Evolutionary conservation across 1,140 invertebrate genomes (phyloP), one percentile per base, ranked within the genome.

Genomic region (Drosophila burlai): DNA sequence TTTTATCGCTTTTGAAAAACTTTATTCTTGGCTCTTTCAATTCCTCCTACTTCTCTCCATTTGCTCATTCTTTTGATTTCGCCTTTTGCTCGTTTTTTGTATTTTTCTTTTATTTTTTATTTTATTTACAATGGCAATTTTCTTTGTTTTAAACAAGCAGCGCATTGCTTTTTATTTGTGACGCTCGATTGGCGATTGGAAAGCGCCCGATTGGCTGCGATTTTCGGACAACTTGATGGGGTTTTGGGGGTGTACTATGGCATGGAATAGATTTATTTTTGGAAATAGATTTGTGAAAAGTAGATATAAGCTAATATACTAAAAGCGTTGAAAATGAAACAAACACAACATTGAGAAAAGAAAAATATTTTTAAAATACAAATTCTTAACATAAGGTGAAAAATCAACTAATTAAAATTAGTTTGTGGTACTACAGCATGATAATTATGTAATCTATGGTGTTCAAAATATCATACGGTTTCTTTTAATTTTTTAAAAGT

Each of bases 1-100:
- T 92, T 92, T 92, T 92, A 92, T 92, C 91, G 86, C 91, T 89
- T 92, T 92, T 83, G 84, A 91, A 92, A 91, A 91, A 91, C 90
- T 91, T 91, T 91, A 83, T 92, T 92, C 76, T 85, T 82, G 65
- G 66, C 68, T 60, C 63, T 61, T 62, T 78, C 67, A 72, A 79
- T 72, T 79, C 55, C 76, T 64, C 52, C 75, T 65, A 49, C 79
- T 55, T 75, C 47, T 68, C 64, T 72, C 61, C 57, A 62, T 50
- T 71, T 54, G 42, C 34, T 63, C 58, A 36, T 34, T 67, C 63
- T 42, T 49, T 61, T 61, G 42, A 47, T 77, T 60, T 69, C 18
- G 55, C 38, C 55, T 29, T 24, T 38, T 16, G 45, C 38, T 21
- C 38, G 47, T 58, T 83, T 67, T 66, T 71, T 61, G 50, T 75